Conservation (phyloP, 2,797 vertebrate species). For the Octomys mimax region DNA sequence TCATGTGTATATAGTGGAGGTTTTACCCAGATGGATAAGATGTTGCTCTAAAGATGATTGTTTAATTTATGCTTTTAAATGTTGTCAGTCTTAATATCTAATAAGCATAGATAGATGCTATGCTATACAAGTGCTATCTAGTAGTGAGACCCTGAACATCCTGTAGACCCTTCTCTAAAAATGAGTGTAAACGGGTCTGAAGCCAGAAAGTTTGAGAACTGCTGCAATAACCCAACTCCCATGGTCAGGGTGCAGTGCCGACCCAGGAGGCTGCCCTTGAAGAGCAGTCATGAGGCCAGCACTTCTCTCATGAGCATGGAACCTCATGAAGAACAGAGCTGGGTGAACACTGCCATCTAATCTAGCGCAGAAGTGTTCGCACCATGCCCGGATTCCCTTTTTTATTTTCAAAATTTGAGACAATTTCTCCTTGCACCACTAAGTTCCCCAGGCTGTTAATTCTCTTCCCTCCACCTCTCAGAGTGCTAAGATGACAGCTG, state of each 20-base stretch:
- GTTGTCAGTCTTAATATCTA: background rate
- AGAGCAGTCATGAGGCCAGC: background rate
- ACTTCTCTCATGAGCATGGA: background rate
- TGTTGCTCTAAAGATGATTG: background rate
- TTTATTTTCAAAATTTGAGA: background rate
- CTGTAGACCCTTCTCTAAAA: too few relatives aligned
- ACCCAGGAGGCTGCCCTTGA: background rate
- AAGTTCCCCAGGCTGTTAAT: background rate
- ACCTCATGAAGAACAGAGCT: background rate
- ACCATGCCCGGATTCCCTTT: background rate
- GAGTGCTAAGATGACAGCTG: background rate
- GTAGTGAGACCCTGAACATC: too few relatives aligned
- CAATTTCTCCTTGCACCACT: background rate
- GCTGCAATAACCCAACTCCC: background rate
- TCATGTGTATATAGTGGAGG: background rate
- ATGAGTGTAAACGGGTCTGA: background rate
- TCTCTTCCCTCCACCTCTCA: background rate
- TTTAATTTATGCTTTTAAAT: background rate
- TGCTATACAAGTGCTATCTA: too few relatives aligned
- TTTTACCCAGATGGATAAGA: background rate
- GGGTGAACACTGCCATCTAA: background rate
- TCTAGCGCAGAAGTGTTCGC: background rate
- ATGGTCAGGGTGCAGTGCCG: background rate
- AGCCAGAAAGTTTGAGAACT: background rate
- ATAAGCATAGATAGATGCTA: too few relatives aligned